Percentiles rank a stretch among this genome's conserved stretches.
phyloP scores from a whole-genome alignment of 1,140 invertebrate genomes.

The Lysiphlebus fabarum region DNA sequence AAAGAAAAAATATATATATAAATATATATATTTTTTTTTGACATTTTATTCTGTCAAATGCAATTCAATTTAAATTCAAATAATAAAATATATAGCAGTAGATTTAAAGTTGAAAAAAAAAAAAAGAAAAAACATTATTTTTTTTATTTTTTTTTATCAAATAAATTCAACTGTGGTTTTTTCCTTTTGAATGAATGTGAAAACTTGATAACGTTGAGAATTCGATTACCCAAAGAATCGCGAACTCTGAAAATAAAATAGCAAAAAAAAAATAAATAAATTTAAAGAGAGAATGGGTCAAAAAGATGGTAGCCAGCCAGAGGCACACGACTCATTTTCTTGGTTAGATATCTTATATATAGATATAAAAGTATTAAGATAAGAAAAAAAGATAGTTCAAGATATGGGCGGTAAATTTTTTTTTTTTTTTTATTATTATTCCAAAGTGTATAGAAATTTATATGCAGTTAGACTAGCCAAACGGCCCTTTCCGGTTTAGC shows the following conservation, averaged over 20 bases:
- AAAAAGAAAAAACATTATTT: too few species aligned
- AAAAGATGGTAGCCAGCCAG: conserved; percentile 9
- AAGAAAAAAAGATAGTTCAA: background rate
- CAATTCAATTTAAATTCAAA: too few species aligned
- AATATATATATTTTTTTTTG: too few species aligned
- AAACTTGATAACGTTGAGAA: conserved; percentile 19
- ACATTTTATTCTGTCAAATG: too few species aligned
- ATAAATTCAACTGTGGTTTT: background rate
- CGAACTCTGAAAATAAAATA: conserved; percentile 3
- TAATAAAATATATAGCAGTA: too few species aligned
- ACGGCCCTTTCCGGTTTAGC: conserved; percentile 21
- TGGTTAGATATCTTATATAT: background rate
- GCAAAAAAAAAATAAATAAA: too few species aligned
- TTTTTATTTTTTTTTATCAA: too few species aligned
- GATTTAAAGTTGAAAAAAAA: too few species aligned
- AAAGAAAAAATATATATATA: too few species aligned
- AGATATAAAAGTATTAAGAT: background rate
- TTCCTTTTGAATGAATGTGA: conserved; percentile 14
- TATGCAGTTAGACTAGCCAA: conserved; percentile 24
- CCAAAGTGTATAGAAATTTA: conserved; percentile 21
- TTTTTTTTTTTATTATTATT: background rate
- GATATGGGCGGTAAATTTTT: background rate
- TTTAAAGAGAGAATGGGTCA: too few species aligned
- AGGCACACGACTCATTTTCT: conserved; percentile 8
- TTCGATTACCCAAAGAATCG: conserved; percentile 17